These are phyloP conservation scores for Ivindomyrus marchei DNA, from an alignment of 2,113 vertebrate genomes.

Conservation along the genomic window DNA sequence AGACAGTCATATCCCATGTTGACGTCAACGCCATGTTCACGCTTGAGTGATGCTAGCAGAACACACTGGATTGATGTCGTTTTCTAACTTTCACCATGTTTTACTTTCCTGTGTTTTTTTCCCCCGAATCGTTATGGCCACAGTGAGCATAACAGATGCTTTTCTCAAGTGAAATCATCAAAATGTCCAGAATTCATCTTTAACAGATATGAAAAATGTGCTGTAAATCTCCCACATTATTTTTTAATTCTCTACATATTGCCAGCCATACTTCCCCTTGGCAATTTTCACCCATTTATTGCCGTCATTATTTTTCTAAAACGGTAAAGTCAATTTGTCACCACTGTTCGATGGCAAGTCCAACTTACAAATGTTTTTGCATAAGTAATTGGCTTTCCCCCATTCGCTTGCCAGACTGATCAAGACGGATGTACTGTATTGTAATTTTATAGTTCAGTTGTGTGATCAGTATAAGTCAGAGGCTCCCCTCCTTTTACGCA, in stretches of 20 bases:
- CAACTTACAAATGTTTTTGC: slow-evolving; percentile 3
- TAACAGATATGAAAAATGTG: slow-evolving; percentile 3
- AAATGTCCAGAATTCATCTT: neutral
- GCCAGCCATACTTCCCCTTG: neutral
- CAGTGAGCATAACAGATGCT: neutral
- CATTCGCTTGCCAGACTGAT: neutral
- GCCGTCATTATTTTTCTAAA: slow-evolving; percentile 3
- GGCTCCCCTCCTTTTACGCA: neutral
- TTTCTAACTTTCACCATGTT: neutral
- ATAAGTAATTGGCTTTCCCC: neutral
- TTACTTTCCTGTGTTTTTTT: neutral
- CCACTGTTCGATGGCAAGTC: neutral
- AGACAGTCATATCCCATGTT: slow-evolving; percentile 2
- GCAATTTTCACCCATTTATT: neutral
- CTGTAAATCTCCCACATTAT: slow-evolving; percentile 7
- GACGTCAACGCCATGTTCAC: neutral
- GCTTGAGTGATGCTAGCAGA: neutral
- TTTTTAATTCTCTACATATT: neutral
- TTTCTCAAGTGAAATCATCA: neutral
- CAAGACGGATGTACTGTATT: neutral
- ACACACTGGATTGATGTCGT: neutral
- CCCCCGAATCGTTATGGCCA: neutral
- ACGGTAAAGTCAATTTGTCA: neutral
- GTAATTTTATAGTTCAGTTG: neutral
- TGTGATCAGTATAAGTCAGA: neutral